phyloP scores from a whole-genome alignment of 2,888 invertebrate genomes.

The Apoda limacodes region DNA sequence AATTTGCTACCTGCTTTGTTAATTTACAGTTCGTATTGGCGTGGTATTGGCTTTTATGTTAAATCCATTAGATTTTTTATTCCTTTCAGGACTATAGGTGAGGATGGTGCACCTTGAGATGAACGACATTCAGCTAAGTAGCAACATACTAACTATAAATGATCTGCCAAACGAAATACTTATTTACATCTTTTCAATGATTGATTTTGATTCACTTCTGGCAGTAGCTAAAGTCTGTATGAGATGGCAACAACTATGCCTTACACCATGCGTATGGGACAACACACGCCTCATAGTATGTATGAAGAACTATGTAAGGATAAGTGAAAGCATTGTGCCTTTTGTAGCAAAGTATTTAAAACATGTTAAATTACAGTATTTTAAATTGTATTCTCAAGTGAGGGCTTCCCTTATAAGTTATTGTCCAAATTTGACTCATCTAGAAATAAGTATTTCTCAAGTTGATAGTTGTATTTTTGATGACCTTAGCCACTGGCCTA shows the following conservation, averaged over 20 bases:
- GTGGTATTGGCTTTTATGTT: constrained; percentile 1
- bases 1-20: background rate
- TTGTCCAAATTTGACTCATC: constrained; percentile 62
- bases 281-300: constrained; percentile 63
- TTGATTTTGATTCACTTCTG: constrained; percentile 61
- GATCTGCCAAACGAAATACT: constrained; percentile 66
- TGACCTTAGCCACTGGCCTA: constrained; percentile 60
- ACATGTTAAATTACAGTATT: constrained; percentile 66
- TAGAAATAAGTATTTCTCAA: constrained; percentile 69
- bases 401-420: constrained; percentile 58
- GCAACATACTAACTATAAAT: constrained; percentile 49
- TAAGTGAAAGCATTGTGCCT: constrained; percentile 63
- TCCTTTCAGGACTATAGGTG: constrained; percentile 41
- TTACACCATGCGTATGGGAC: constrained; percentile 64
- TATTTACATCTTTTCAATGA: constrained; percentile 65
- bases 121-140: constrained; percentile 40
- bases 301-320: constrained; percentile 65
- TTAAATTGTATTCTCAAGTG: constrained; percentile 64
- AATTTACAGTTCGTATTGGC: background rate
- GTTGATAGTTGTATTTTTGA: constrained; percentile 66
- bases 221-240: constrained; percentile 59
- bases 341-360: constrained; percentile 64
- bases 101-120: constrained; percentile 63
- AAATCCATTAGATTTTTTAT: constrained; percentile 7
- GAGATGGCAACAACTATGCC: constrained; percentile 60